Percentiles rank a stretch among this genome's conserved stretches.
phyloP scores from a whole-genome alignment of 2,113 vertebrate species.

The Sapajus apella region DNA sequence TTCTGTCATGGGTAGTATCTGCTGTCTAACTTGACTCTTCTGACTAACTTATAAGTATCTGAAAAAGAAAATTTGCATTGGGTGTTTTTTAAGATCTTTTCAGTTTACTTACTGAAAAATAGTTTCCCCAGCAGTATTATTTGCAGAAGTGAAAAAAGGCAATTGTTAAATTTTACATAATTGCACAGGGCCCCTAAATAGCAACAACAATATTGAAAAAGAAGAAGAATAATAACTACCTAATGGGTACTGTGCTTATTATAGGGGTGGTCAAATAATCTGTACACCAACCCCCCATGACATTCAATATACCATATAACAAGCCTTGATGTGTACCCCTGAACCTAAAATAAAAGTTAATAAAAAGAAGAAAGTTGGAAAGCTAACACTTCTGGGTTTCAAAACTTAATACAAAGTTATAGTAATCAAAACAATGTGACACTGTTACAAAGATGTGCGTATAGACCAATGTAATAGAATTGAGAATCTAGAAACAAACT shows the following conservation, averaged over 20 bases:
- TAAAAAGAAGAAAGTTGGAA: neutral
- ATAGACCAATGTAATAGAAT: neutral
- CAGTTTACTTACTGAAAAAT: neutral
- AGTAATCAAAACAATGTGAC: neutral
- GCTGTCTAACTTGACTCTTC: neutral
- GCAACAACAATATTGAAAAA: neutral
- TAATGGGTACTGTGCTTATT: too few species aligned
- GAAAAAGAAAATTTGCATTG: neutral
- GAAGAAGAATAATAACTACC: too few species aligned
- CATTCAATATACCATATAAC: too few species aligned
- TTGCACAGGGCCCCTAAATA: neutral
- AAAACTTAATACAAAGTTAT: neutral
- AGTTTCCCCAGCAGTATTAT: neutral
- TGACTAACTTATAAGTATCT: neutral
- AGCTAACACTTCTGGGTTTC: neutral
- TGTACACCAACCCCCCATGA: too few species aligned
- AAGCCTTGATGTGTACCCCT: too few species aligned
- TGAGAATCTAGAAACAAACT: neutral
- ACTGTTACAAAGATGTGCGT: neutral
- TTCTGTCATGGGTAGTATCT: neutral
- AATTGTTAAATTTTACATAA: neutral
- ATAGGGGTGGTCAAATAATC: too few species aligned
- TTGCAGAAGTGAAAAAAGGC: neutral
- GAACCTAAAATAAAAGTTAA: too few species aligned
- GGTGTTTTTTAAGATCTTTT: neutral